These are phyloP conservation scores for Shinisaurus crocodilurus DNA, from an alignment of 2,113 vertebrate genomes.

Conservation along the genomic window DNA sequence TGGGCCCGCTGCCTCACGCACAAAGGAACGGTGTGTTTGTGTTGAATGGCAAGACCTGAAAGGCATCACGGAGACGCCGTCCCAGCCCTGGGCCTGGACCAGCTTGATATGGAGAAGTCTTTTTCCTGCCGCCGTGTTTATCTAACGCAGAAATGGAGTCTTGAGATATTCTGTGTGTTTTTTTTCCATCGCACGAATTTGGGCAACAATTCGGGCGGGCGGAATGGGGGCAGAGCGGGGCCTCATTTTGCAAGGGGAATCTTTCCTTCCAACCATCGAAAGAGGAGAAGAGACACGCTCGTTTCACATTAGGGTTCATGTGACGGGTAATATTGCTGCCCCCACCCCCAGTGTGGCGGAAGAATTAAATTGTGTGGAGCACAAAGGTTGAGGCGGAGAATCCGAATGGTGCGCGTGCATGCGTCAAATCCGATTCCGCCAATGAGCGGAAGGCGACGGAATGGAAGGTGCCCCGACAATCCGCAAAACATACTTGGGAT, in stretches of 20 bases:
- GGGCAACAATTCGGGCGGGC: not conserved
- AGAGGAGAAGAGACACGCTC: not conserved
- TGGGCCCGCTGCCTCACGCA: not conserved
- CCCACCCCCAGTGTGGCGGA: not conserved
- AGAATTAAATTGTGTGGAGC: too few species aligned
- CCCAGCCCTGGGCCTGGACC: not conserved
- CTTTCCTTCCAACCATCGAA: not conserved
- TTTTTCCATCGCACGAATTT: not conserved
- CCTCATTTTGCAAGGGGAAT: not conserved
- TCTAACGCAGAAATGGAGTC: not conserved
- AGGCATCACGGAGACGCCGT: not conserved
- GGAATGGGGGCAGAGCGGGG: not conserved
- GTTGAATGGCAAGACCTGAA: conserved; percentile 15
- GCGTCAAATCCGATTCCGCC: too few species aligned
- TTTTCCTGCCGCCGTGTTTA: not conserved
- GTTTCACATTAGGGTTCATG: not conserved
- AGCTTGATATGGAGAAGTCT: not conserved
- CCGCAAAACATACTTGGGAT: too few species aligned
- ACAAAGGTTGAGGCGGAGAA: not conserved
- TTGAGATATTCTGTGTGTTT: too few species aligned
- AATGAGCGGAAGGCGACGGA: too few species aligned
- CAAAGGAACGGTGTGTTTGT: conserved; percentile 13
- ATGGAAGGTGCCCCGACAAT: too few species aligned
- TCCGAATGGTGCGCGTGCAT: not conserved
- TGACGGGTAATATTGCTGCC: not conserved